Percentiles rank a stretch among this genome's conserved stretches.
Evolutionary conservation across 2,888 invertebrate species (phyloP).

Genomic region (Gymnosoma rotundatum): DNA sequence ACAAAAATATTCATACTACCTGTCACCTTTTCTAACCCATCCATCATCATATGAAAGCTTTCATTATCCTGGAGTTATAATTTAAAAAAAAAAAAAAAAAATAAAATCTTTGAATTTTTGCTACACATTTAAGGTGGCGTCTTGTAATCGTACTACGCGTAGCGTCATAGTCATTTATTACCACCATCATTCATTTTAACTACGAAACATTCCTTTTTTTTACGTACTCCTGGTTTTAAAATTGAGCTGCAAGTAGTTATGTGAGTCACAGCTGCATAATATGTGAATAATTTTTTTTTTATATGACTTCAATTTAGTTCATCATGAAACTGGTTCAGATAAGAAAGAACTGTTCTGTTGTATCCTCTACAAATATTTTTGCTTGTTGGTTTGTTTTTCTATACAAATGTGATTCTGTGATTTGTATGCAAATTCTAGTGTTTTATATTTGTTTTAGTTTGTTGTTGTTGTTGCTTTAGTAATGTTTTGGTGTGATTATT

Average conservation of each 20-base stretch:
- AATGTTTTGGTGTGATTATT: conserved; percentile 61
- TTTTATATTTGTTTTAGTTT: conserved; percentile 7
- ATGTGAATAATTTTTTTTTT: conserved; percentile 27
- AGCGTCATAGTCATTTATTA: conserved; percentile 60
- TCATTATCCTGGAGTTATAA: conserved; percentile 60
- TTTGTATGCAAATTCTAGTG: conserved; percentile 57
- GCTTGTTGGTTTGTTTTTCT: not conserved
- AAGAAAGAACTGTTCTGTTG: not conserved
- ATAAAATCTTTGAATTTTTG: conserved; percentile 42
- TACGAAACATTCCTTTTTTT: conserved; percentile 39
- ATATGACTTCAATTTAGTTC: conserved; percentile 41
- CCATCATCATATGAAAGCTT: conserved; percentile 59
- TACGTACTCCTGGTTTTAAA: conserved; percentile 40
- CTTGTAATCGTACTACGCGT: conserved; percentile 43
- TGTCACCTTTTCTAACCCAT: conserved; percentile 41
- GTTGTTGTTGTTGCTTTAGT: conserved; percentile 10
- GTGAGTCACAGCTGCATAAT: conserved; percentile 58
- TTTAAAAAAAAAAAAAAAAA: not conserved
- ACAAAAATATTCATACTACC: conserved; percentile 7
- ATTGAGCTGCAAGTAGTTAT: conserved; percentile 18
- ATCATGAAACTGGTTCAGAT: conserved; percentile 44
- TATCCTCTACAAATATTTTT: not conserved
- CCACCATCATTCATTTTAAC: conserved; percentile 64
- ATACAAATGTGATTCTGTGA: conserved; percentile 10
- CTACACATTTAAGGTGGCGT: conserved; percentile 47